Conservation (phyloP, 2,888 invertebrate species). For the Tenodera sinensis region DNA sequence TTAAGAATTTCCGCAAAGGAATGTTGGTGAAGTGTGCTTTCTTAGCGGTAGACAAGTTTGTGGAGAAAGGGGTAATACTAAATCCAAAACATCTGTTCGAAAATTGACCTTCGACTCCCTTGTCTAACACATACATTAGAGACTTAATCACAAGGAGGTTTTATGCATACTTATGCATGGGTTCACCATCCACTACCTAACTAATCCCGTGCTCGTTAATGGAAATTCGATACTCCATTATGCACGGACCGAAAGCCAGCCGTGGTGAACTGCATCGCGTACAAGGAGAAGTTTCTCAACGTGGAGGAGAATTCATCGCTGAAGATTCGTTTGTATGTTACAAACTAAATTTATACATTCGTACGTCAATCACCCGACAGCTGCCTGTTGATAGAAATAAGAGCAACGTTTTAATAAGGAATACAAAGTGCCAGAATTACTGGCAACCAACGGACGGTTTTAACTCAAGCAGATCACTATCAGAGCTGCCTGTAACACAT, state of each 20-base stretch:
- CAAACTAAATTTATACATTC: neutral
- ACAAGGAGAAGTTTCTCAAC: neutral
- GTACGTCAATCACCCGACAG: too few relatives aligned
- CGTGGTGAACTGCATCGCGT: neutral
- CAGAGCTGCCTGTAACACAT: too few relatives aligned
- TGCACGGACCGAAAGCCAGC: neutral
- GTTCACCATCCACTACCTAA: neutral
- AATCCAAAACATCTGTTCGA: neutral
- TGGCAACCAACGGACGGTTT: too few relatives aligned
- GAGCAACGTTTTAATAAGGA: too few relatives aligned
- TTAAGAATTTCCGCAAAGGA: too few relatives aligned
- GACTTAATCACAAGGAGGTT: slow-evolving; percentile 1
- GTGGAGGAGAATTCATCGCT: too few relatives aligned
- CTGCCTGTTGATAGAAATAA: too few relatives aligned
- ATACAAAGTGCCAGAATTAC: too few relatives aligned
- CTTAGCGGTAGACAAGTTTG: neutral
- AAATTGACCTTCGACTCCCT: neutral
- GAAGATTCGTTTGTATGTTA: neutral
- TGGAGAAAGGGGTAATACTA: neutral
- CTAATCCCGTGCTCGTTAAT: slow-evolving; percentile 3
- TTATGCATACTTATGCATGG: neutral
- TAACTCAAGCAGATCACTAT: too few relatives aligned
- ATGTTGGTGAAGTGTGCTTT: too few relatives aligned
- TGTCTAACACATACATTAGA: neutral
- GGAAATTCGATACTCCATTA: slow-evolving; percentile 16